phyloP scores from a whole-genome alignment of 1,140 invertebrate species.

The Tetranychus cinnabarinus region DNA sequence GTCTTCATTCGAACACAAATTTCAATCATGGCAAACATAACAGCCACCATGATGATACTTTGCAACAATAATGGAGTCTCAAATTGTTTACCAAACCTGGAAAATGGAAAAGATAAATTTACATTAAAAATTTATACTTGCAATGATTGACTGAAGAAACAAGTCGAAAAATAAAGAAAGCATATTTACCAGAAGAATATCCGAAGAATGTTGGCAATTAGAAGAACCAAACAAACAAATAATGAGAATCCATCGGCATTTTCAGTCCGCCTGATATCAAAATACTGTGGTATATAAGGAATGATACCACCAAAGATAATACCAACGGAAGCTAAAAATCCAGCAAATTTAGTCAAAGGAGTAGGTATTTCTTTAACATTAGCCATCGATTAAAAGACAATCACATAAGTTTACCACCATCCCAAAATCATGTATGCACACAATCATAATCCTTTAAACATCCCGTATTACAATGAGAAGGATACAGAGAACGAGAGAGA shows the following conservation, averaged over 20 bases:
- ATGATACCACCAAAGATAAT: slow-evolving; percentile 81
- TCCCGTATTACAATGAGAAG: too few species aligned
- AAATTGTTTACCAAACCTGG: slow-evolving; percentile 89
- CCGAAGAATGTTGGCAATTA: slow-evolving; percentile 83
- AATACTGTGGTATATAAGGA: slow-evolving; percentile 76
- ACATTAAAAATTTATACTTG: background rate
- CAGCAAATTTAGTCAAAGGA: too few species aligned
- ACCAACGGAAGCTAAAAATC: slow-evolving; percentile 18
- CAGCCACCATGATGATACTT: slow-evolving; percentile 87
- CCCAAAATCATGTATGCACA: too few species aligned
- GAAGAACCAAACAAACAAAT: slow-evolving; percentile 76
- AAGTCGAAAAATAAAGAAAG: background rate
- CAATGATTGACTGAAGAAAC: background rate
- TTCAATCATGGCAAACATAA: slow-evolving; percentile 87
- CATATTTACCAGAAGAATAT: slow-evolving; percentile 84
- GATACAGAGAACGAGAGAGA: too few species aligned
- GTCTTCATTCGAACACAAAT: slow-evolving; percentile 68
- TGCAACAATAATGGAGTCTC: slow-evolving; percentile 81
- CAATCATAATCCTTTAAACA: too few species aligned
- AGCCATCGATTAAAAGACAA: too few species aligned
- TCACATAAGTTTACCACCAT: too few species aligned
- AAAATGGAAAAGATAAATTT: background rate
- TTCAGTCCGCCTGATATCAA: slow-evolving; percentile 63
- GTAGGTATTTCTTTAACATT: too few species aligned
- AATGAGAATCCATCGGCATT: slow-evolving; percentile 84